Conservation (phyloP, 2,888 invertebrate species). For the Pyrrhosoma nymphula region DNA sequence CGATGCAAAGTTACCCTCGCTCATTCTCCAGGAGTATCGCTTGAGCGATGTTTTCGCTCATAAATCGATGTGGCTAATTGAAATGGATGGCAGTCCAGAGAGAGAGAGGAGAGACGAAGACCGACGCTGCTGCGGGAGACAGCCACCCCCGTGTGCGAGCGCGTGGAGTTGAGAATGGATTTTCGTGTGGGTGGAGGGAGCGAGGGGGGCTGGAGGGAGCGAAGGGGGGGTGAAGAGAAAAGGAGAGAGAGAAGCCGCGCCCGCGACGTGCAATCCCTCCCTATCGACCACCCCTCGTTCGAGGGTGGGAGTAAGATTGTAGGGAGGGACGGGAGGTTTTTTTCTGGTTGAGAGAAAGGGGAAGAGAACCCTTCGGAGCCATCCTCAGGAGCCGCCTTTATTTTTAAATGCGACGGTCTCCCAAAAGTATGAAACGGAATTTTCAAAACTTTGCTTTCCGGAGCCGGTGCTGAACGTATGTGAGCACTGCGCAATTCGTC, state of each 20-base stretch:
- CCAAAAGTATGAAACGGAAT: neutral
- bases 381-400: neutral
- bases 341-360: no score
- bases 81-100: neutral
- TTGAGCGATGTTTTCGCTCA: neutral
- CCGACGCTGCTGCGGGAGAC: neutral
- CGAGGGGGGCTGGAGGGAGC: neutral
- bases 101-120: neutral
- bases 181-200: slow-evolving; percentile 34
- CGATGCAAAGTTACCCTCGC: no score
- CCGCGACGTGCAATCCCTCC: neutral
- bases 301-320: no score
- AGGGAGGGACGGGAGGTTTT: no score
- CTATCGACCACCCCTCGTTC: neutral
- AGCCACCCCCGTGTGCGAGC: no score
- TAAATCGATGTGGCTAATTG: neutral
- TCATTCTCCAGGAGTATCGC: neutral
- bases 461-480: neutral
- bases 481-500: no score
- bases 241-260: neutral
- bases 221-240: neutral
- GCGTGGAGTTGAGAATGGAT: slow-evolving; percentile 45
- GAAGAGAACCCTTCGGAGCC: neutral
- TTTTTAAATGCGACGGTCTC: neutral
- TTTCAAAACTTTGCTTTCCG: neutral